Base-by-base conservation (phyloP, 2,888 invertebrate genomes). In the Caenorhabditis uteleia region DNA sequence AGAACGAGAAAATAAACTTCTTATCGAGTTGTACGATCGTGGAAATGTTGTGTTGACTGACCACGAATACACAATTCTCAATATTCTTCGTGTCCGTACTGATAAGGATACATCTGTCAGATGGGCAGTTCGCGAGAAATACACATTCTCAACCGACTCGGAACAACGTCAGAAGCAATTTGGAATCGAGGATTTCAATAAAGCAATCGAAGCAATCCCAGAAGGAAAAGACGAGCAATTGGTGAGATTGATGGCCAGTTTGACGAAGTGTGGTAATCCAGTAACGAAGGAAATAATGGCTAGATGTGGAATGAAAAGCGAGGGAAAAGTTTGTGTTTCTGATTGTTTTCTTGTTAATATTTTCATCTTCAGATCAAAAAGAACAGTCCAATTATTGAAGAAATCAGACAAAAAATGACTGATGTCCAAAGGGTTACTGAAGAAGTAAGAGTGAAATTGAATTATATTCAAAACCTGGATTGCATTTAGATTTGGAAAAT, bases 1-100 rank as follows among this genome's bases (percentile, higher is more conserved):
- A 0, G 93, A 94, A 83, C 93, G 92, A 1, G 91, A 94, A 0
- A 94, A 94, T 85, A 97, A 98, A 84, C 87, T 99, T 0, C 91
- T 98, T 75, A 83, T 98, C 50, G 98, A 98, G 84, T 84, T 98
- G 21, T 98, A 95, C 81, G 97, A 97, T 85, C 47, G 85, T 62
- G 87, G 98, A 50, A 99, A 99, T 84, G 90, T 99, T 16, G 88
- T 97, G 51, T 87, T 99, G 4, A 93, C 95, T 0, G 98, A 99
- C 86, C 87, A 88, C 81, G 89, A 93, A 74, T 89, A 91, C 87
- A 90, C 88, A 0, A 98, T 95, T 79, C 87, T 98, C 10, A 83
- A 83, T 47, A 75, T 83, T 46, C 64, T 83, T 3, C 66, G 83
- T 16, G 80, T 82, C 1, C 65, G 83, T 5, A 83, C 83, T 1